Evolutionary conservation across 2,113 vertebrate species (phyloP), one percentile per base, ranked within the genome.

Genomic region (Pantherophis guttatus): DNA sequence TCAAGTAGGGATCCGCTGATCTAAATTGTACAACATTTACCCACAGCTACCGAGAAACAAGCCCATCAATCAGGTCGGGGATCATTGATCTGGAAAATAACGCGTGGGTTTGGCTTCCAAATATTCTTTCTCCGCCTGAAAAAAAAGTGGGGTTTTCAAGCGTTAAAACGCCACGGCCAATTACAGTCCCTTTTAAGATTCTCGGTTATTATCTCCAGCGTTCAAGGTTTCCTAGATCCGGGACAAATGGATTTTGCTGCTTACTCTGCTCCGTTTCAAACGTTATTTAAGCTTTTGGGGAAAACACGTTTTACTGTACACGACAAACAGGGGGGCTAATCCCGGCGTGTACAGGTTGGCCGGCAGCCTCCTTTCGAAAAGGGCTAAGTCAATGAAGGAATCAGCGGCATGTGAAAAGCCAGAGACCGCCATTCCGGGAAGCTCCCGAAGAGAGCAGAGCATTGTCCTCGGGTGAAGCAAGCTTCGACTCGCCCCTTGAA

Each of bases 401-500:
- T 15, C 48, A 11, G 8, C 55, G 4, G 57, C 55, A 29, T 26
- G 85, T 7, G n/a, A 24, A 24, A 55, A 55, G 12, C 9, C 70
- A 26, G 7, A 29, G 54, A 5, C 70, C 53, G 75, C 53, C 90
- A 29, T 91, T 19, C 91, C 24, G n/a, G 24, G 81, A 87, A 19
- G 39, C 75, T 58, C 33, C 50, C 7, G 85, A 57, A 2, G 50
- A 57, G 15, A 9, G 3, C 10, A 39, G 21, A 57, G 50, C 44
- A 48, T n/a, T 9, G 58, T 4, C 93, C 58, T 24, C 12, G 4
- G 13, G 23, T 4, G 3, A 33, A 7, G 8, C 13, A 1, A 21
- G 12, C 29, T 9, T 0, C 3, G 0, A 2, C 33, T 29, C 0
- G 1, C 91, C 0, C 24, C 59, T 1, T 1, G 9, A 0, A 23